Evolutionary conservation across 2,113 vertebrate species (phyloP).

Genomic region (Dromiciops gliroides): DNA sequence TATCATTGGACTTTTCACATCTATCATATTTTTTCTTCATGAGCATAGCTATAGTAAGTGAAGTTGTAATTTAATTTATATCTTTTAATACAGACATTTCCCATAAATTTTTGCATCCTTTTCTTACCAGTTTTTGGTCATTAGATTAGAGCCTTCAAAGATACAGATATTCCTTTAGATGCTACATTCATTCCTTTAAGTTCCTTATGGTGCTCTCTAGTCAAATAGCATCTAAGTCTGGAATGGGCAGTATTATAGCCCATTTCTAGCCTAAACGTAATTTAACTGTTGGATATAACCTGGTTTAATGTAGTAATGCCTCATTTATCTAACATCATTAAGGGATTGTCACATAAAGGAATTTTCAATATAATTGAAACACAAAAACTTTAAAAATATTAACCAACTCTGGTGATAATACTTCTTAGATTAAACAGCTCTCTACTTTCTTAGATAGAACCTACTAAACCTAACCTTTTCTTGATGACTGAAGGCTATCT

Average conservation of each 20-base stretch:
- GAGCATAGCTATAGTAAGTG: background rate
- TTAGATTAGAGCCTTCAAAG: conserved; percentile 2
- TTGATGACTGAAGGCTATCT: background rate
- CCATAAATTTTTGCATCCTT: conserved; percentile 26
- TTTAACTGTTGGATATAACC: background rate
- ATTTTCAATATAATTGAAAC: background rate
- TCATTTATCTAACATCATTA: conserved; percentile 11
- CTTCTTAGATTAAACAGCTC: conserved; percentile 16
- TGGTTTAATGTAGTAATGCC: background rate
- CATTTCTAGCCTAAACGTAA: background rate
- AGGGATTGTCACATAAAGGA: background rate
- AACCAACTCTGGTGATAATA: background rate
- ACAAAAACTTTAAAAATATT: conserved; percentile 15
- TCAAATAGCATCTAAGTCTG: too few relatives aligned
- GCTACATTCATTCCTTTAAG: too few relatives aligned
- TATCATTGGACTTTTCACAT: too few relatives aligned
- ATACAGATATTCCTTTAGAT: background rate
- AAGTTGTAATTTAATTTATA: conserved; percentile 11
- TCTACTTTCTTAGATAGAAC: background rate
- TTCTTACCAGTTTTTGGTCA: conserved; percentile 35
- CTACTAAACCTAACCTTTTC: background rate
- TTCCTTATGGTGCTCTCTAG: too few relatives aligned
- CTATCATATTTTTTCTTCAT: background rate
- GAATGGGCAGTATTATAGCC: too few relatives aligned
- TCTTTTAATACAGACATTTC: background rate